Percentiles rank a stretch among this genome's conserved stretches.
Evolutionary conservation across 2,888 invertebrate genomes (phyloP).

Genomic region (Pelosia muscerda): DNA sequence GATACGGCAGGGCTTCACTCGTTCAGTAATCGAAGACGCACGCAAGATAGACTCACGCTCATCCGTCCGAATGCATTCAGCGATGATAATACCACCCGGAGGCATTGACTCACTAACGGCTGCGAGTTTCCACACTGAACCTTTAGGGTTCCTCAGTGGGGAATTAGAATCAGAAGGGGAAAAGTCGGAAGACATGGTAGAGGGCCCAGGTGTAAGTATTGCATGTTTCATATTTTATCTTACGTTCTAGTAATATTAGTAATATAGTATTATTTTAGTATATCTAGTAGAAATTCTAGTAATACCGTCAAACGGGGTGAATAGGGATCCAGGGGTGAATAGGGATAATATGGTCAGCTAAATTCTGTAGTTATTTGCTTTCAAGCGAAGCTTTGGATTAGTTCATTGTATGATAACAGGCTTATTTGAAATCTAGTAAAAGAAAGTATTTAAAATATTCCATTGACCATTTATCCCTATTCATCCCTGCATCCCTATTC

Average conservation of each 20-base stretch:
- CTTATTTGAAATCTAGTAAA: too few species aligned
- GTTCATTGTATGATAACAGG: too few species aligned
- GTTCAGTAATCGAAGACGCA: constrained; percentile 51
- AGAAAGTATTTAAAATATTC: too few species aligned
- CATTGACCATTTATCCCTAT: too few species aligned
- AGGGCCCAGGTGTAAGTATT: constrained; percentile 1
- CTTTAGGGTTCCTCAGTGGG: background rate
- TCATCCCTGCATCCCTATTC: too few species aligned
- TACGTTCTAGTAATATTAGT: too few species aligned
- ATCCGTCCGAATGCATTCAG: constrained; percentile 64
- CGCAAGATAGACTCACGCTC: constrained; percentile 54
- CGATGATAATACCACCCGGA: constrained; percentile 39
- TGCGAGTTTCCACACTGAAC: background rate
- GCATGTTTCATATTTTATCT: background rate
- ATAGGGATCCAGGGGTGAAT: too few species aligned
- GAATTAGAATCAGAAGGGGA: background rate
- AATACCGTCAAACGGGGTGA: too few species aligned
- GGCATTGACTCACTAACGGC: background rate
- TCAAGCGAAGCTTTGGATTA: too few species aligned
- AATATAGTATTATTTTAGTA: too few species aligned
- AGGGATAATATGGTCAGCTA: too few species aligned
- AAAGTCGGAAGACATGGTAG: background rate
- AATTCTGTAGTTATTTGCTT: too few species aligned
- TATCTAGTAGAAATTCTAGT: background rate
- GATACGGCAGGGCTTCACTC: constrained; percentile 68